phyloP scores from a whole-genome alignment of 2,888 invertebrate genomes.

The Parnassius mnemosyne region DNA sequence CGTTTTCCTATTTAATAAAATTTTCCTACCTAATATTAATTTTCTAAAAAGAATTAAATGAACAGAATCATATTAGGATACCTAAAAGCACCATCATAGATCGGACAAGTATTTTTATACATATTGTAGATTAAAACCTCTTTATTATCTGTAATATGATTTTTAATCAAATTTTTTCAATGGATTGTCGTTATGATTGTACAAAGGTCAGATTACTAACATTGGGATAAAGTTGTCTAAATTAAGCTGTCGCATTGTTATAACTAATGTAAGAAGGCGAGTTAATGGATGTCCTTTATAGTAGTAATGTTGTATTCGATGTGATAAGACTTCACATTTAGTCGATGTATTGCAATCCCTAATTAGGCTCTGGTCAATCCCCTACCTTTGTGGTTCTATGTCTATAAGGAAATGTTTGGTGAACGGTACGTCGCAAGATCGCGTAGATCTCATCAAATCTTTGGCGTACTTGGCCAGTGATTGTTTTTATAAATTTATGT shows the following conservation, averaged over 20 bases:
- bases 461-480: slow-evolving; percentile 26
- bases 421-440: slow-evolving; percentile 25
- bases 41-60: too few relatives aligned
- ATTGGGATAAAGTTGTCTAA: slow-evolving; percentile 56
- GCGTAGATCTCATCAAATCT: slow-evolving; percentile 23
- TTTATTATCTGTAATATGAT: slow-evolving; percentile 36
- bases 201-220: slow-evolving; percentile 51
- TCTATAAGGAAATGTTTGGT: slow-evolving; percentile 28
- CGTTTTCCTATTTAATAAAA: too few relatives aligned
- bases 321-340: slow-evolving; percentile 66
- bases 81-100: too few relatives aligned
- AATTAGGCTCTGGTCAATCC: slow-evolving; percentile 59
- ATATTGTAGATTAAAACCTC: slow-evolving; percentile 53
- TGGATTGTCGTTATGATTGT: slow-evolving; percentile 40
- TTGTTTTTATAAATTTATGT: slow-evolving; percentile 8
- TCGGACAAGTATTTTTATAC: too few relatives aligned
- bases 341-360: slow-evolving; percentile 70
- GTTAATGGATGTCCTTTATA: slow-evolving; percentile 62
- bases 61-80: too few relatives aligned
- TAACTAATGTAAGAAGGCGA: slow-evolving; percentile 60
- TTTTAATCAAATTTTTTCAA: slow-evolving; percentile 28
- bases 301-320: slow-evolving; percentile 71
- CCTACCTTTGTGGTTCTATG: slow-evolving; percentile 48
- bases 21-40: too few relatives aligned
- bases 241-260: slow-evolving; percentile 70